Evolutionary conservation across 53 echinoderm and acorn worm species (phyloP).

Genomic region (Henricia sp.): DNA sequence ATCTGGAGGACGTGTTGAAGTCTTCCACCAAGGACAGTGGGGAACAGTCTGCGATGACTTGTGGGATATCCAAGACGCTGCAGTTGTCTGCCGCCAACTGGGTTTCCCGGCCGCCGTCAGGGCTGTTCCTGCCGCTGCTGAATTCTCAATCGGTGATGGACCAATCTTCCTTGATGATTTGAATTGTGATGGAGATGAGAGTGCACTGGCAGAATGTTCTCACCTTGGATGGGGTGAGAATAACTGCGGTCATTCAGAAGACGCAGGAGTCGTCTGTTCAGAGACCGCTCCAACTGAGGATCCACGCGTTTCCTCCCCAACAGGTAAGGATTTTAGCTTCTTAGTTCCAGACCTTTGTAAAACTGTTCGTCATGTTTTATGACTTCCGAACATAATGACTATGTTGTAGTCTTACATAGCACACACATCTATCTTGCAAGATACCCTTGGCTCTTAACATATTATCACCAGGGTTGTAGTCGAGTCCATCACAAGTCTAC

Average conservation of each 20-base stretch:
- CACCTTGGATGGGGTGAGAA: slow-evolving; percentile 20
- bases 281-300: background rate
- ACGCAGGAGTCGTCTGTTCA: slow-evolving; percentile 20
- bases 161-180: slow-evolving; percentile 40
- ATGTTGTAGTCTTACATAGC: too few relatives aligned
- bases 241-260: slow-evolving; percentile 42
- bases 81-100: slow-evolving; percentile 34
- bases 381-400: too few relatives aligned
- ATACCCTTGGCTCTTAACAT: too few relatives aligned
- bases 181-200: slow-evolving; percentile 14
- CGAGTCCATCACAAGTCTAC: too few relatives aligned
- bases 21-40: slow-evolving; percentile 30
- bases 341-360: too few relatives aligned
- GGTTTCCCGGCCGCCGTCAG: slow-evolving; percentile 10
- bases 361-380: too few relatives aligned
- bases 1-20: background rate
- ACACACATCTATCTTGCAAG: too few relatives aligned
- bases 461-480: too few relatives aligned
- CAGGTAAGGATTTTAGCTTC: too few relatives aligned
- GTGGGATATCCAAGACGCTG: slow-evolving; percentile 26
- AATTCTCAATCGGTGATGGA: background rate
- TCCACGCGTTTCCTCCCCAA: too few relatives aligned
- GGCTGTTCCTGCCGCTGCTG: background rate
- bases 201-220: background rate
- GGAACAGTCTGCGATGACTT: slow-evolving; percentile 12